Base-by-base conservation (phyloP, 92 coral and sea anemone genomes). In the Porites evermanni region DNA sequence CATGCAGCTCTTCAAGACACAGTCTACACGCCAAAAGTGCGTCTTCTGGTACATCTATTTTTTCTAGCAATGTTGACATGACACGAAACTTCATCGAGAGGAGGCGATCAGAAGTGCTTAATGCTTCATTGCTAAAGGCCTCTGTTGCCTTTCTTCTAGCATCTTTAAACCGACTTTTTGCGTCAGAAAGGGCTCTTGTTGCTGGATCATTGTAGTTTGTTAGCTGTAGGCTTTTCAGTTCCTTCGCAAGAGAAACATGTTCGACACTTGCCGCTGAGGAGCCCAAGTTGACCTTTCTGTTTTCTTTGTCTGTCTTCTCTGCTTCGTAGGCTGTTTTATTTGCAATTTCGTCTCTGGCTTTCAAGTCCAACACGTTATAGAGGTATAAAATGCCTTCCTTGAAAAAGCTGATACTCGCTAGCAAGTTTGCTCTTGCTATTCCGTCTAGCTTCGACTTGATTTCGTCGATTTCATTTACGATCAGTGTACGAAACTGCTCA, bases 41-140 rank as follows among this genome's bases (percentile, higher is more conserved):
- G 38, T 19, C 44, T 1, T 7, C 7, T 3, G 73, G 79, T 8
- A 58, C n/a, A n/a, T 54, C 87, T 16, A 80, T 61, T 64, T 82
- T 56, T 6, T 84, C 89, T 12, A 88, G 70, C 14, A 88, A 52
- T 0, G 84, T 89, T n/a, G 89, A 80, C 80, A 89, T 79, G 47
- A 89, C 64, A 66, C 92, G 79, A 44, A 77, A 19, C 23, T 64
- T 65, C 89, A 80, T 84, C 8, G 92, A 89, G n/a, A 75, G 70
- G 60, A 89, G 21, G 23, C 92, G 88, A 63, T 89, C 89, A 70
- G 71, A 18, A 3, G 53, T 20, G 1, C 51, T 67, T 7, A 89
- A 84, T 47, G 88, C 74, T 72, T 84, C 89, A 20, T 89, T 84
- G 19, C 65, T 47, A 79, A 89, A 65, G 3, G 70, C 70, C 19